Conservation (phyloP, 2,113 vertebrate species). For the Thinocorus orbignyianus region DNA sequence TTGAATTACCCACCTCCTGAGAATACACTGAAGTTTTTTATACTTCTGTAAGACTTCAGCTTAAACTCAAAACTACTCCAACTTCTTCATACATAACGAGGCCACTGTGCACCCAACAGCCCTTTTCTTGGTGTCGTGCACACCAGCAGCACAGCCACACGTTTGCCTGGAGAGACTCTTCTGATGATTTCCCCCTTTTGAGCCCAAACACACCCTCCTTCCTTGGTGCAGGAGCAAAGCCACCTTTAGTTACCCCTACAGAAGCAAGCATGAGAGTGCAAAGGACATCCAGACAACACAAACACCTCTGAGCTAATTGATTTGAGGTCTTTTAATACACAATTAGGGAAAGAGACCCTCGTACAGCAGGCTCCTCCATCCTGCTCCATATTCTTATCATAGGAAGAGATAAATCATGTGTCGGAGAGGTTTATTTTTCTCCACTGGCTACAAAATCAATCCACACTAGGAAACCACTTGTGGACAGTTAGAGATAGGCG, state of each 20-base stretch:
- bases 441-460: not conserved
- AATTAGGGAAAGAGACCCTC: not conserved
- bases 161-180: too few species aligned
- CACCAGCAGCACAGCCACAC: not conserved
- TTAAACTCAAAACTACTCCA: not conserved
- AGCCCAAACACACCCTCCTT: not conserved
- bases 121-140: not conserved
- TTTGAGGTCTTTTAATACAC: not conserved
- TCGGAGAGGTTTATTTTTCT: not conserved
- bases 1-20: not conserved
- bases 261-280: not conserved
- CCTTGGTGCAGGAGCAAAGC: not conserved
- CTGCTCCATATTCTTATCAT: not conserved
- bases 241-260: rapidly evolving
- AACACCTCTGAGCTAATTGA: not conserved
- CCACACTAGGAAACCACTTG: not conserved
- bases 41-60: not conserved
- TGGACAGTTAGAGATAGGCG: not conserved
- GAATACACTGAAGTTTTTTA: not conserved
- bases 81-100: not conserved
- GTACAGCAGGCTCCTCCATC: not conserved
- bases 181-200: not conserved
- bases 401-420: not conserved
- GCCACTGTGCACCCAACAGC: not conserved
- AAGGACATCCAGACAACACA: not conserved